A percentile compares a stretch with the other conserved stretches of the same genome.
Conservation (phyloP, 2,888 invertebrate species). For the Pristionchus maxplancki region DNA sequence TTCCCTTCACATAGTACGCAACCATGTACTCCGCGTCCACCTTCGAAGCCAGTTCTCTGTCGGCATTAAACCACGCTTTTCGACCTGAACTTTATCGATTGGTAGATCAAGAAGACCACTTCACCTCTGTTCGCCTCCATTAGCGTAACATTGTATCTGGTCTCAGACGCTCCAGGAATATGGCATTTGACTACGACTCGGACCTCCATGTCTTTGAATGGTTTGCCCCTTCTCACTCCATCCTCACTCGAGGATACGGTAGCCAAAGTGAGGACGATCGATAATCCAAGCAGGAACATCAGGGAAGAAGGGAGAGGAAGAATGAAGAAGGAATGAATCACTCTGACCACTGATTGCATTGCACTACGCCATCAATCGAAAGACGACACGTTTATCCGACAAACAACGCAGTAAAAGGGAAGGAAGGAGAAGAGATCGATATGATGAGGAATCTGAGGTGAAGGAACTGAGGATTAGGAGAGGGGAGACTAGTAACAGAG, state of each 20-base stretch:
- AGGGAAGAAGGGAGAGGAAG: neutral
- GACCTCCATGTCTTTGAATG: neutral
- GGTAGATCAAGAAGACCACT: neutral
- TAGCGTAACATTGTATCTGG: neutral
- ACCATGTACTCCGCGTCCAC: neutral
- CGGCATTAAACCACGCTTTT: neutral
- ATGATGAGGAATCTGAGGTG: neutral
- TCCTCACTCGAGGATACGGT: neutral
- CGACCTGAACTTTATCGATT: neutral
- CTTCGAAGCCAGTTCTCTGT: neutral
- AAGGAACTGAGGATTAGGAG: neutral
- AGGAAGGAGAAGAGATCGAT: neutral
- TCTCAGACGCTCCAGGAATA: neutral
- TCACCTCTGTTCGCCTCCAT: slow-evolving; percentile 20
- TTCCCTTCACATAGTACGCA: neutral
- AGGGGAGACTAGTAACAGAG: neutral
- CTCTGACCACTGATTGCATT: neutral
- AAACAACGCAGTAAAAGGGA: slow-evolving; percentile 33
- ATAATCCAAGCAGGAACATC: neutral
- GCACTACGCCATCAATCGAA: neutral
- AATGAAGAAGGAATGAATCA: neutral
- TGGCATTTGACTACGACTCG: neutral
- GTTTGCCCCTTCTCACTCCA: neutral
- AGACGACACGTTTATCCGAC: neutral
- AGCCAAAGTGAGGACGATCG: neutral